Evolutionary conservation across 1,140 invertebrate species (phyloP).

Genomic region (Drosophila tsacasi): DNA sequence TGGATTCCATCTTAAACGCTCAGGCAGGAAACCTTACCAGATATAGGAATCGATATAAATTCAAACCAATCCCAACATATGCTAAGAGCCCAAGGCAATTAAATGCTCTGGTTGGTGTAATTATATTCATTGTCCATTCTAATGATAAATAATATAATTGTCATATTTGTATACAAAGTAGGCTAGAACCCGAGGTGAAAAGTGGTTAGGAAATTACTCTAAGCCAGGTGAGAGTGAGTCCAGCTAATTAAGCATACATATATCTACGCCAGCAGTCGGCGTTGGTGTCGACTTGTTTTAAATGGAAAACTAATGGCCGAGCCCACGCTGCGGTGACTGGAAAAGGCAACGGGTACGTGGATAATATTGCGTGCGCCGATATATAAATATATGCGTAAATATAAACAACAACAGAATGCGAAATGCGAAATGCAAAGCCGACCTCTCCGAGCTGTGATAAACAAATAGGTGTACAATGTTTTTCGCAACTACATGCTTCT

Average conservation of each 20-base stretch:
- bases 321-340: conserved; percentile 24
- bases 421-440: conserved; percentile 17
- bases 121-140: conserved; percentile 13
- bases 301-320: conserved; percentile 46
- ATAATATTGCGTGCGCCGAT: conserved; percentile 49
- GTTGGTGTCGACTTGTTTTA: conserved; percentile 29
- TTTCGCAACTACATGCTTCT: conserved; percentile 15
- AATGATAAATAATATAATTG: conserved; percentile 28
- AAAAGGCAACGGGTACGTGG: conserved; percentile 18
- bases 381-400: conserved; percentile 43
- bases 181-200: background rate
- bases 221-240: conserved; percentile 15
- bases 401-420: conserved; percentile 10
- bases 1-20: conserved; percentile 21
- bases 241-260: conserved; percentile 34
- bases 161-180: too few species aligned
- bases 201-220: conserved; percentile 29
- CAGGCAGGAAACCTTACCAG: background rate
- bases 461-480: conserved; percentile 11
- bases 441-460: conserved; percentile 11
- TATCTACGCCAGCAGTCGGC: conserved; percentile 8
- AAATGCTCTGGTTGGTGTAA: background rate
- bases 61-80: background rate
- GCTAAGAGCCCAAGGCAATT: conserved; percentile 14
- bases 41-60: conserved; percentile 7